These are phyloP conservation scores for Arnoldichthys spilopterus DNA, from an alignment of 2,797 vertebrate species.

Conservation along the genomic window DNA sequence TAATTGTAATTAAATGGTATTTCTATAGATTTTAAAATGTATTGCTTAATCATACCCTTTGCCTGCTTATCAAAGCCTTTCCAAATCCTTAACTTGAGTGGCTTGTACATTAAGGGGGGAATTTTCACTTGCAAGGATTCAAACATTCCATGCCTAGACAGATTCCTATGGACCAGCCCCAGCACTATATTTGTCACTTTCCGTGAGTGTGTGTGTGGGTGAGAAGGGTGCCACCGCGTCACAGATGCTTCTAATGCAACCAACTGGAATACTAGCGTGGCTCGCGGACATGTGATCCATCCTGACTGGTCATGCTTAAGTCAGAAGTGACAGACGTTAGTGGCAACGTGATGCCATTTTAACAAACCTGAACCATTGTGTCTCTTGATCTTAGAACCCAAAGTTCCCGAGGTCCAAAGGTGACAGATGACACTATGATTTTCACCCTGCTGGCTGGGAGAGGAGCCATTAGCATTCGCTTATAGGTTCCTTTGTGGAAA, in stretches of 20 bases:
- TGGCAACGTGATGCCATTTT: background rate
- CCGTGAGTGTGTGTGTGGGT: slow-evolving; percentile 46
- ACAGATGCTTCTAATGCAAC: slow-evolving; percentile 72
- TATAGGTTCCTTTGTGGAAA: slow-evolving; percentile 6
- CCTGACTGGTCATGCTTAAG: slow-evolving; percentile 34
- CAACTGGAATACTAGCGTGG: slow-evolving; percentile 43
- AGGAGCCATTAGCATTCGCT: background rate
- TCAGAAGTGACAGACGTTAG: slow-evolving; percentile 17
- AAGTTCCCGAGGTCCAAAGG: background rate
- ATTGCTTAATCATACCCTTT: background rate
- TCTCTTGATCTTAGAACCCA: background rate
- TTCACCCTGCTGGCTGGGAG: background rate
- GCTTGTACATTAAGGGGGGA: slow-evolving; percentile 10
- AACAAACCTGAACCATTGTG: background rate
- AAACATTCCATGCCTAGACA: slow-evolving; percentile 56
- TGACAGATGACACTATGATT: background rate
- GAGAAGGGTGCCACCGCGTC: slow-evolving; percentile 58
- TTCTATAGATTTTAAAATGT: no score
- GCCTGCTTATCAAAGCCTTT: slow-evolving; percentile 17
- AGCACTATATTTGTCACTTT: slow-evolving; percentile 71
- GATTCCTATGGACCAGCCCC: slow-evolving; percentile 55
- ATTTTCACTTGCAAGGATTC: slow-evolving; percentile 42
- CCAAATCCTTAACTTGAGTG: slow-evolving; percentile 23
- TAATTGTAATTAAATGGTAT: no score
- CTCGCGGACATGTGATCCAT: slow-evolving; percentile 55